These are phyloP conservation scores for Pseudococcus longispinus DNA, from an alignment of 2,888 invertebrate genomes.

Conservation along the genomic window DNA sequence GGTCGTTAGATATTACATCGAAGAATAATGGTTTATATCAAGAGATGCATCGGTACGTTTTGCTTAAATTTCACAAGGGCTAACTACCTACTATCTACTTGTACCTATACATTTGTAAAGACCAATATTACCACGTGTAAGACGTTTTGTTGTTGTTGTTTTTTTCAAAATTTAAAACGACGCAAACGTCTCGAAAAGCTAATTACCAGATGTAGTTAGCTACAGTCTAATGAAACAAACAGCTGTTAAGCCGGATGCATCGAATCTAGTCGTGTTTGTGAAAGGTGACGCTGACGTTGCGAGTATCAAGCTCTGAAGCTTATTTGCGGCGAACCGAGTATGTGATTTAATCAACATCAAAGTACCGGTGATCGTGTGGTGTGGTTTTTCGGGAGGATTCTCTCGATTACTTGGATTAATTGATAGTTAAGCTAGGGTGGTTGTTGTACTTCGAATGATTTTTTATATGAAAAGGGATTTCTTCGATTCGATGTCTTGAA, in stretches of 20 bases:
- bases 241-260: not conserved
- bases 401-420: not conserved
- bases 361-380: not conserved
- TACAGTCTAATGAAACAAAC: not conserved
- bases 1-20: not conserved
- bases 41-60: not conserved
- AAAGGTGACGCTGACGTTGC: not conserved
- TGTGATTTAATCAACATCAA: conserved; percentile 18
- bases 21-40: not conserved
- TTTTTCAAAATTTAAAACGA: not conserved
- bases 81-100: not conserved
- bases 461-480: no score
- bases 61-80: not conserved
- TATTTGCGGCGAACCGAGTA: conserved; percentile 8
- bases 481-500: no score
- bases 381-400: not conserved
- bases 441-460: no score
- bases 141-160: not conserved
- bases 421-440: not conserved
- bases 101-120: not conserved
- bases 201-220: not conserved
- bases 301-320: not conserved
- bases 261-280: not conserved
- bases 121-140: not conserved
- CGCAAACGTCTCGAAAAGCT: not conserved